phyloP scores from a whole-genome alignment of 1,140 invertebrate species.

The Dendrolimus punctatus region DNA sequence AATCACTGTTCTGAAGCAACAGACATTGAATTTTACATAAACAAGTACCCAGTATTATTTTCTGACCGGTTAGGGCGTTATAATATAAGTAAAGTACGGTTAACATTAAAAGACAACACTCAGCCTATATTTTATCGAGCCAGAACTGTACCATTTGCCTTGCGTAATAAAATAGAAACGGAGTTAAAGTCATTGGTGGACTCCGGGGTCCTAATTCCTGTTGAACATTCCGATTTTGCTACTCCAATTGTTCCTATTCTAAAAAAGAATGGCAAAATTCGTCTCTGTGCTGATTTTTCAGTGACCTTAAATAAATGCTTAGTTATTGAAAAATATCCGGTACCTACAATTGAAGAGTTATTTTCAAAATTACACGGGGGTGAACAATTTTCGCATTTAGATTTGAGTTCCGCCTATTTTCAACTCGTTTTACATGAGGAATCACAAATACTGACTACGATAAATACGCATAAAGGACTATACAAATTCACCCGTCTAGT shows the following conservation, averaged over 20 bases:
- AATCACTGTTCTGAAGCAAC: no score
- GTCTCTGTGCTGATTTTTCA: conserved; percentile 18
- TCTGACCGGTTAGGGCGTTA: no score
- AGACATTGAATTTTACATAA: no score
- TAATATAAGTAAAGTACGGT: no score
- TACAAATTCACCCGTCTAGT: conserved; percentile 29
- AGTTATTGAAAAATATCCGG: neutral
- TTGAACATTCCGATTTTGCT: neutral
- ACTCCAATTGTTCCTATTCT: conserved; percentile 4
- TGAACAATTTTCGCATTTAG: conserved; percentile 22
- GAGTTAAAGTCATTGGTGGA: no score
- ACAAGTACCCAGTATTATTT: no score
- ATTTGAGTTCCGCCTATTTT: conserved; percentile 29
- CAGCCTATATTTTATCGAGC: no score
- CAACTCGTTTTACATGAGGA: conserved; percentile 23
- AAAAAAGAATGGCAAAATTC: conserved; percentile 7
- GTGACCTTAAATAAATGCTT: conserved; percentile 12
- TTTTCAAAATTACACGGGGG: conserved; percentile 1
- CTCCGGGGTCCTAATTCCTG: neutral
- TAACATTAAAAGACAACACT: no score
- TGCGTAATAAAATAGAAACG: no score
- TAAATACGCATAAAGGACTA: conserved; percentile 33
- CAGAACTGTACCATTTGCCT: no score
- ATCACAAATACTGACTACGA: conserved; percentile 25
- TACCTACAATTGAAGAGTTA: neutral